These are phyloP conservation scores for Sphenopsis melanotis DNA, from an alignment of 2,797 vertebrate species.

Conservation along the genomic window DNA sequence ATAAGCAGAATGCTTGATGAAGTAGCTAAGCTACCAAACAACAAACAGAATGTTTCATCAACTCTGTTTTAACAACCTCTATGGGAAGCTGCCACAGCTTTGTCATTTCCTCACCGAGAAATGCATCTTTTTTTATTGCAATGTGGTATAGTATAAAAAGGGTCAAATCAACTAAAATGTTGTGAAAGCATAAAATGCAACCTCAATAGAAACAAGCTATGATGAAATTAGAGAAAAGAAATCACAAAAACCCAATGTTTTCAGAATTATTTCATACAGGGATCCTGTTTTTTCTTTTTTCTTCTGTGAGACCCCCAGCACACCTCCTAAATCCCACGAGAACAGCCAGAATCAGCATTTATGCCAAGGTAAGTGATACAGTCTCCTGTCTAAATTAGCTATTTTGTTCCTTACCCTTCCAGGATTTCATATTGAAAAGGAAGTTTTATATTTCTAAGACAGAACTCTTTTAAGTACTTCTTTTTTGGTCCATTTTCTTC, in stretches of 20 bases:
- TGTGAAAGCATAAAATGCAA: background rate
- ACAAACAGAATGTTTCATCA: conserved; percentile 54
- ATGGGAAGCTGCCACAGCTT: conserved; percentile 3
- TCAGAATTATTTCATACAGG: background rate
- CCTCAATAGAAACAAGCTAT: background rate
- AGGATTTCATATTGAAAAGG: background rate
- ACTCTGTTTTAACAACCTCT: background rate
- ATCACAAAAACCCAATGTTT: background rate
- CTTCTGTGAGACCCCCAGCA: background rate
- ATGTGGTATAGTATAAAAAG: background rate
- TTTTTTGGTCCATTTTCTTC: background rate
- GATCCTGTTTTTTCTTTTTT: background rate
- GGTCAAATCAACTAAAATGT: background rate
- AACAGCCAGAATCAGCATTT: background rate
- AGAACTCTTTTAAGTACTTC: background rate
- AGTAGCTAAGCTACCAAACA: conserved; percentile 36
- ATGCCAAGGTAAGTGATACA: background rate
- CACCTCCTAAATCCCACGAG: background rate
- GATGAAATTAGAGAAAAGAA: background rate
- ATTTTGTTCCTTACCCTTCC: background rate
- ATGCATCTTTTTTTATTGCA: background rate
- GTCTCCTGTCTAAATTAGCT: background rate
- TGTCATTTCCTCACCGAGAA: background rate
- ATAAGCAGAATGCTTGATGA: conserved; percentile 60
- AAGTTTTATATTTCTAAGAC: background rate